A percentile compares a stretch with the other conserved stretches of the same genome.
These are phyloP conservation scores for Lontra canadensis DNA, from an alignment of 2,113 vertebrate genomes.

Conservation along the genomic window DNA sequence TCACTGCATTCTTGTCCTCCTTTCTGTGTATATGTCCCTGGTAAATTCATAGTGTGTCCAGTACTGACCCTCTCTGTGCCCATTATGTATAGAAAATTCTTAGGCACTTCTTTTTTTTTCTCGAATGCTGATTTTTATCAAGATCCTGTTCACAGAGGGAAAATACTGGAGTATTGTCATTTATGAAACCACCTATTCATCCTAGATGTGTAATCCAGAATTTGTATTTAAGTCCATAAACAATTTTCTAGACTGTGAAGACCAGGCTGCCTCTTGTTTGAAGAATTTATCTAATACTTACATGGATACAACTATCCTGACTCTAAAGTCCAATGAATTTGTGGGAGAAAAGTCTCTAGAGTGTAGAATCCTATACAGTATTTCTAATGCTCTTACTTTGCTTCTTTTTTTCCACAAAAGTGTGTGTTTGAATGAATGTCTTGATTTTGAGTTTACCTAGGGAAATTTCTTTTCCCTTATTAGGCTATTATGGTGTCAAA, in stretches of 20 bases:
- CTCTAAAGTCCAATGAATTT: background rate
- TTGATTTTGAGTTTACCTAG: background rate
- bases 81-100: background rate
- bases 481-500: background rate
- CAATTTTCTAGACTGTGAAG: background rate
- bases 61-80: background rate
- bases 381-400: background rate
- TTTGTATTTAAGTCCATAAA: background rate
- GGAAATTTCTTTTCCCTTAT: background rate
- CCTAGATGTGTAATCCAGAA: background rate
- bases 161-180: background rate
- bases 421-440: background rate
- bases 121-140: background rate
- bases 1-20: background rate
- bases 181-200: background rate
- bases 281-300: background rate
- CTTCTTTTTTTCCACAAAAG: background rate
- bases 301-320: background rate
- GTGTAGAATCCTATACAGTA: background rate
- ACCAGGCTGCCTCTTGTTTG: background rate
- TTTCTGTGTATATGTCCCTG: background rate
- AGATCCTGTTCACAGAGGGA: background rate
- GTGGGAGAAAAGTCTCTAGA: background rate
- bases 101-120: background rate
- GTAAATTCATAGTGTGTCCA: background rate